phyloP scores from a whole-genome alignment of 1,140 invertebrate genomes.

The Cydia pomonella region DNA sequence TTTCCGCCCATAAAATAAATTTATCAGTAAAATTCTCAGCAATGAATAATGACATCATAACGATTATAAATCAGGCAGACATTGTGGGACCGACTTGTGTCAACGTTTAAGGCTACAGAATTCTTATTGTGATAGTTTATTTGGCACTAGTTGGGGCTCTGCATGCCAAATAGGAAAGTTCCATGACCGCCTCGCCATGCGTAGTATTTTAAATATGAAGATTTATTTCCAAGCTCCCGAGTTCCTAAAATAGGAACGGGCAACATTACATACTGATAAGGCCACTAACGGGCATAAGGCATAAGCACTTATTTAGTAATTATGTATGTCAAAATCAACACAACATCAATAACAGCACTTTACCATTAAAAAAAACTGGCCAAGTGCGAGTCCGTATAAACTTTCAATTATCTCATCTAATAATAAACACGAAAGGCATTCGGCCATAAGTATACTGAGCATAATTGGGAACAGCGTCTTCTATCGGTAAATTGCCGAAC shows the following conservation, averaged over 20 bases:
- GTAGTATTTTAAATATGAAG: slow-evolving; percentile 7
- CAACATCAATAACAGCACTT: too few relatives aligned
- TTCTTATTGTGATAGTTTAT: slow-evolving; percentile 76
- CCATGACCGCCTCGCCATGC: slow-evolving; percentile 58
- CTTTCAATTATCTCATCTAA: too few relatives aligned
- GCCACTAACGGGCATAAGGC: neutral
- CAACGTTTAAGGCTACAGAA: slow-evolving; percentile 56
- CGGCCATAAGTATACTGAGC: too few relatives aligned
- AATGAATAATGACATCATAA: slow-evolving; percentile 49
- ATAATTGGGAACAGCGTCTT: too few relatives aligned
- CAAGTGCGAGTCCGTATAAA: too few relatives aligned
- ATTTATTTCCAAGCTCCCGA: slow-evolving; percentile 10
- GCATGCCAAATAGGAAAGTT: slow-evolving; percentile 77
- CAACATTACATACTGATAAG: slow-evolving; percentile 14
- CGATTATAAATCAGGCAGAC: slow-evolving; percentile 56
- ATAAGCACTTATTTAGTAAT: too few relatives aligned
- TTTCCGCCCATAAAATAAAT: slow-evolving; percentile 26
- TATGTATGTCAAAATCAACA: too few relatives aligned
- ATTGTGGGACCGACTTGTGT: slow-evolving; percentile 58
- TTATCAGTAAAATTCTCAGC: slow-evolving; percentile 24
- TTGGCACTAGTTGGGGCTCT: slow-evolving; percentile 66
- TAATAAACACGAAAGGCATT: too few relatives aligned
- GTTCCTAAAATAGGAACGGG: slow-evolving; percentile 4
- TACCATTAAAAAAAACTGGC: too few relatives aligned
- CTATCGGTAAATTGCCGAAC: too few relatives aligned